Percentiles rank a stretch among this genome's conserved stretches.
These are phyloP conservation scores for Cantharis rufa DNA, from an alignment of 2,888 invertebrate species.

Conservation along the genomic window DNA sequence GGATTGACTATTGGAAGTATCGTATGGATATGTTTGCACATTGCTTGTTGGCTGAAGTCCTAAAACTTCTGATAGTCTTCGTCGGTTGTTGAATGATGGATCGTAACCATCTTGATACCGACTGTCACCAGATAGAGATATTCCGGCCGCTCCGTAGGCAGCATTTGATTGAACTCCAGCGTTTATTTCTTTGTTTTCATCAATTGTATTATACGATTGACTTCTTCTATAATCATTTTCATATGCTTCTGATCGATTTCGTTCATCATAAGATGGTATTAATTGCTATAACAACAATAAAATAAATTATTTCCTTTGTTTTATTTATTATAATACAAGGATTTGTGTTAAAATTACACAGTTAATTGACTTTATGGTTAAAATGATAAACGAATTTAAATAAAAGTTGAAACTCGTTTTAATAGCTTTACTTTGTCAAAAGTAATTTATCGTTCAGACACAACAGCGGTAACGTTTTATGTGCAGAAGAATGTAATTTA, in stretches of 20 bases:
- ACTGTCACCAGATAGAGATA: not conserved
- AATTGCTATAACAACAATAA: slow-evolving; percentile 46
- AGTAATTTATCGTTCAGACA: no score
- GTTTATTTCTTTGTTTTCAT: not conserved
- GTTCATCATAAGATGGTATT: slow-evolving; percentile 36
- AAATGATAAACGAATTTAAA: no score
- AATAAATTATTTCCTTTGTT: not conserved
- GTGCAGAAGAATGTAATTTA: no score
- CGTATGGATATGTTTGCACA: not conserved
- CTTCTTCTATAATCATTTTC: slow-evolving; percentile 24
- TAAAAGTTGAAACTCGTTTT: no score
- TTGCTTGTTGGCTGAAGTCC: not conserved
- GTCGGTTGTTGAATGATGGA: not conserved
- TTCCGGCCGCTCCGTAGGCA: not conserved
- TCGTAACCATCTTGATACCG: not conserved
- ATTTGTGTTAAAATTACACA: no score
- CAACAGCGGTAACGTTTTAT: no score
- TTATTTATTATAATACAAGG: not conserved
- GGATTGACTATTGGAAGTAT: not conserved
- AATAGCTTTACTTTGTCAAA: no score
- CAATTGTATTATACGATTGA: not conserved
- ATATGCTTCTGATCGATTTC: slow-evolving; percentile 30
- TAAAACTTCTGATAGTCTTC: not conserved
- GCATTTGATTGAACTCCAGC: not conserved
- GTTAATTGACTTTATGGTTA: no score